Evolutionary conservation across 2,113 vertebrate genomes (phyloP), one percentile per base, ranked within the genome.

Genomic region (Eclectus roratus): DNA sequence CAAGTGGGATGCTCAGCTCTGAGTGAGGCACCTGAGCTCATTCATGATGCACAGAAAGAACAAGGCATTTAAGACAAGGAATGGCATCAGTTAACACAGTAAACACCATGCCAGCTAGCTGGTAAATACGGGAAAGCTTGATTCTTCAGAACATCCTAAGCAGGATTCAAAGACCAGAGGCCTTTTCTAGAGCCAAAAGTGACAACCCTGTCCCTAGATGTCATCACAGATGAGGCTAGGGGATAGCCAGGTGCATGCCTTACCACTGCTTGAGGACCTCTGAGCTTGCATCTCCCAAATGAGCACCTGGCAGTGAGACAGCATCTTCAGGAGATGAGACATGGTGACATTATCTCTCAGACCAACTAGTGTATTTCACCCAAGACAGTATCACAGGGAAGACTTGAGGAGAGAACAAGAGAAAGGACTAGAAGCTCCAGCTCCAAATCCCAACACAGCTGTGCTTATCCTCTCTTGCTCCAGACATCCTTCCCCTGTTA

Each of bases 261-360:
- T 37, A 18, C 49, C 0, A 0, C 72, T 70, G 13, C 41, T 20
- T 19, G 23, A 63, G 53, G 70, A 53, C 17, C n/a, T 79, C 50
- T 52, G 24, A 73, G 56, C 7, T 31, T 27, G 5, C 9, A 8
- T 7, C 17, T 61, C 46, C 33, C 33, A 43, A 46, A 60, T 1
- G 6, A 68, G 58, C 41, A 44, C 7, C 18, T 7, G 0, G 19
- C 1, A 1, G 11, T 23, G 28, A 66, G 23, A n/a, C 6, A 10
- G 3, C 10, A 10, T 52, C 63, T 76, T 47, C 49, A 70, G 46
- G 41, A 58, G 53, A 11, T 39, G 52, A 60, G 35, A 58, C 69
- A 18, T 6, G 37, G 12, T n/a, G 25, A 46, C 6, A 2, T 1
- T 47, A 8, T 66, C 61, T 71, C 19, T 71, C 77, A 81, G 43